Evolutionary conservation across 2,113 vertebrate species (phyloP).

Genomic region (Ceyx melanurus): DNA sequence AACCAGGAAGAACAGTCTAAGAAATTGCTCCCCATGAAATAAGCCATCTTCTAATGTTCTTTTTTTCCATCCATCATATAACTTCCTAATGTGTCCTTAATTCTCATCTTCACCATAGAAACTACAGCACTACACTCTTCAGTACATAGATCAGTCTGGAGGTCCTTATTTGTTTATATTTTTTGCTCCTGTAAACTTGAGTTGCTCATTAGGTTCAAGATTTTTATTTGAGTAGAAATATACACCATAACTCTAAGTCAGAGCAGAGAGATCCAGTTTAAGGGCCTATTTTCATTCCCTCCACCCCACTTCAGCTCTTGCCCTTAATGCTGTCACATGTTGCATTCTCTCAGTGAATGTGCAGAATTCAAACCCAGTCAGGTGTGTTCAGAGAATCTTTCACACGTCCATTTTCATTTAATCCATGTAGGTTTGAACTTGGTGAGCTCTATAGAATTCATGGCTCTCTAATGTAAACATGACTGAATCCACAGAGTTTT

Average conservation of each 20-base stretch:
- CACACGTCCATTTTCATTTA: background rate
- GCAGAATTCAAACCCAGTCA: background rate
- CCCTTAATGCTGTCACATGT: background rate
- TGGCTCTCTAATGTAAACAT: background rate
- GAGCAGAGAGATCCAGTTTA: background rate
- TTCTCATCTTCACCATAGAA: background rate
- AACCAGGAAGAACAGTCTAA: background rate
- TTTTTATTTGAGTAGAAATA: background rate
- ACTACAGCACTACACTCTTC: background rate
- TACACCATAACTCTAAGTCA: background rate
- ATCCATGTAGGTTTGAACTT: background rate
- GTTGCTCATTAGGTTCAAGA: background rate
- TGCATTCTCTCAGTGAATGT: background rate
- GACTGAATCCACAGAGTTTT: background rate
- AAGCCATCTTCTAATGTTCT: slow-evolving; percentile 11
- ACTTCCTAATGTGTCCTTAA: background rate
- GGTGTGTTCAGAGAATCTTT: background rate
- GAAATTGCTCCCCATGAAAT: background rate
- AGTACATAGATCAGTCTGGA: background rate
- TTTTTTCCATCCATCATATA: background rate
- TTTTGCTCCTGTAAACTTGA: background rate
- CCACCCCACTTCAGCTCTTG: background rate
- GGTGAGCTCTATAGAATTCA: background rate
- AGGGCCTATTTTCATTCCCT: background rate
- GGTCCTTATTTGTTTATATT: background rate